These are phyloP conservation scores for Camponotus vicinus DNA, from an alignment of 1,140 invertebrate genomes.

Conservation along the genomic window DNA sequence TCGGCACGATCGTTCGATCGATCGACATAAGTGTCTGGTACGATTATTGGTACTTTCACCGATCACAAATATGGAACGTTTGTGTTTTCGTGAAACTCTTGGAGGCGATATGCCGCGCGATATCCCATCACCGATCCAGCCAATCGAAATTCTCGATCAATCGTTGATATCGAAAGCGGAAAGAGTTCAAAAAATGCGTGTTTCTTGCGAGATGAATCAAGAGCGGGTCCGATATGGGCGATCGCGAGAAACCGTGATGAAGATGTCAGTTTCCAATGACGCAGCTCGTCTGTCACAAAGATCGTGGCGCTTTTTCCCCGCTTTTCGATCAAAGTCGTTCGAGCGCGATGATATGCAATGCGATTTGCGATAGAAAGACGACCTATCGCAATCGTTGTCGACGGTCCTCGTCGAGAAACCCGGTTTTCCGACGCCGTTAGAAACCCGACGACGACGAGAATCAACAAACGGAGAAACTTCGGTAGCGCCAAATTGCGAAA, in stretches of 20 bases:
- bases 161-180: slow-evolving; percentile 11
- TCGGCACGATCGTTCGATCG: slow-evolving; percentile 11
- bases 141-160: neutral
- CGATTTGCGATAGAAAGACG: slow-evolving; percentile 5
- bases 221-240: slow-evolving; percentile 15
- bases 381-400: slow-evolving; percentile 67
- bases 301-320: slow-evolving; percentile 32
- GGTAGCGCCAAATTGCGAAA: slow-evolving; percentile 79
- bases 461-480: slow-evolving; percentile 73
- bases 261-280: slow-evolving; percentile 55
- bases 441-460: slow-evolving; percentile 66
- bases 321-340: neutral
- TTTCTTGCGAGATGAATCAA: slow-evolving; percentile 5
- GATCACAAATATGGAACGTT: slow-evolving; percentile 49
- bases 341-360: neutral
- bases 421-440: slow-evolving; percentile 61
- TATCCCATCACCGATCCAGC: neutral
- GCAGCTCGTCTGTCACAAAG: slow-evolving; percentile 32
- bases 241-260: slow-evolving; percentile 40
- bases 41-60: slow-evolving; percentile 69
- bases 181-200: neutral
- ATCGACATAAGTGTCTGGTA: slow-evolving; percentile 27
- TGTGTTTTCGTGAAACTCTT: slow-evolving; percentile 33
- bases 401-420: slow-evolving; percentile 66
- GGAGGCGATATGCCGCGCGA: neutral